Evolutionary conservation across 1,140 invertebrate genomes (phyloP).

Genomic region (Heliconius congener): DNA sequence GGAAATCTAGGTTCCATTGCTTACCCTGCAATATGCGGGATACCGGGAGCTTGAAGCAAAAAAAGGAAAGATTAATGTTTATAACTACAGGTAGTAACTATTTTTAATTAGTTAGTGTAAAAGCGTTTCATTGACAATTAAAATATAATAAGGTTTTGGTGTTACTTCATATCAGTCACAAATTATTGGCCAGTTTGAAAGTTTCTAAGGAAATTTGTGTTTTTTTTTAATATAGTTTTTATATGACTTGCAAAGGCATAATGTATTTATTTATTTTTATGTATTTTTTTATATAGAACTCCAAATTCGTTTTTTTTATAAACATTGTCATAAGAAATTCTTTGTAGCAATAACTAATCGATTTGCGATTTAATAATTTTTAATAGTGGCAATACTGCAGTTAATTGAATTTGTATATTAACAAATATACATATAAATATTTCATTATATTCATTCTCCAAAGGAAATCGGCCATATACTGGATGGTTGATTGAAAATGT

Average conservation of each 20-base stretch:
- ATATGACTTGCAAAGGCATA: constrained; percentile 7
- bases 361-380: background rate
- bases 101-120: constrained; percentile 2
- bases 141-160: constrained; percentile 23
- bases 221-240: background rate
- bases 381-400: constrained; percentile 9
- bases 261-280: constrained; percentile 9
- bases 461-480: background rate
- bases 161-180: constrained; percentile 38
- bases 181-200: constrained; percentile 29
- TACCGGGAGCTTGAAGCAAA: too few relatives aligned
- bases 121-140: constrained; percentile 11
- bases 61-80: background rate
- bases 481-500: constrained; percentile 14
- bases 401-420: constrained; percentile 1
- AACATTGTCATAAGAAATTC: constrained; percentile 2
- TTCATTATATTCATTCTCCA: constrained; percentile 4
- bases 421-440: background rate
- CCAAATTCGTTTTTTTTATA: background rate
- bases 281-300: background rate
- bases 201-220: constrained; percentile 9
- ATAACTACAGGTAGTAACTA: background rate
- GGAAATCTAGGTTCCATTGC: too few relatives aligned
- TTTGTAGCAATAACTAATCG: background rate
- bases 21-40: too few relatives aligned